These are phyloP conservation scores for Onchidella celtica DNA, from an alignment of 2,888 invertebrate genomes.

Conservation along the genomic window DNA sequence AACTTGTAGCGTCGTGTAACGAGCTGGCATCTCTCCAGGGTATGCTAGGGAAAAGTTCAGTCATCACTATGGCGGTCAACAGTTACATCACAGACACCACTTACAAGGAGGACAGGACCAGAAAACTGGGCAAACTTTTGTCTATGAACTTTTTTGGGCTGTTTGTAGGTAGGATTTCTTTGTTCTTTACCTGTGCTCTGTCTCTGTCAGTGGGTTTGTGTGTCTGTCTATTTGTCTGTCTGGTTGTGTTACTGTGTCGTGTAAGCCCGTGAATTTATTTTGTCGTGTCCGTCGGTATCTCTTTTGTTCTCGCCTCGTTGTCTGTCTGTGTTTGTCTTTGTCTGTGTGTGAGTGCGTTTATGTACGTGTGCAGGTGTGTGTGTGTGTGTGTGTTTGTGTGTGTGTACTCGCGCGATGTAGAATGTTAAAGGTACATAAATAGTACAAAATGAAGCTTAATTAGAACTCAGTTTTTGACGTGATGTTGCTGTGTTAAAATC, in stretches of 20 bases:
- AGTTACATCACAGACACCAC: conserved; percentile 78
- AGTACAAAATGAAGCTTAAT: too few species aligned
- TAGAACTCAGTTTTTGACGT: too few species aligned
- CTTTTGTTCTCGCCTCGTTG: too few species aligned
- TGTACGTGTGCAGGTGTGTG: not conserved
- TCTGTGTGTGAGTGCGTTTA: too few species aligned
- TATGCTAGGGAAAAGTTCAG: conserved; percentile 78
- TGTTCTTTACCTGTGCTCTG: not conserved
- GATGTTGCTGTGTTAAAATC: too few species aligned
- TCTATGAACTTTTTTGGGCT: conserved; percentile 79
- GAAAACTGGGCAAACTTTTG: conserved; percentile 74
- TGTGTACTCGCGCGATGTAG: too few species aligned
- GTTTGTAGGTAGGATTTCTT: conserved; percentile 68
- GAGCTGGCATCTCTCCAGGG: too few species aligned
- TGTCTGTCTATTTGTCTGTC: conserved; percentile 1
- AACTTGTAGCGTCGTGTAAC: too few species aligned
- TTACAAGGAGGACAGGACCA: conserved; percentile 71
- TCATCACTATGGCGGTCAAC: conserved; percentile 80
- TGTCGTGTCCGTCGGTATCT: too few species aligned
- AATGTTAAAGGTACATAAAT: too few species aligned
- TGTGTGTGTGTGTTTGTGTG: not conserved
- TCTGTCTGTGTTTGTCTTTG: not conserved
- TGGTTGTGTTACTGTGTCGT: not conserved
- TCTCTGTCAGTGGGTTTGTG: conserved; percentile 3
- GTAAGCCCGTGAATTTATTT: too few species aligned